Evolutionary conservation across 2,888 invertebrate genomes (phyloP), one percentile per base, ranked within the genome.

Genomic region (Kryphioiulus occultus): DNA sequence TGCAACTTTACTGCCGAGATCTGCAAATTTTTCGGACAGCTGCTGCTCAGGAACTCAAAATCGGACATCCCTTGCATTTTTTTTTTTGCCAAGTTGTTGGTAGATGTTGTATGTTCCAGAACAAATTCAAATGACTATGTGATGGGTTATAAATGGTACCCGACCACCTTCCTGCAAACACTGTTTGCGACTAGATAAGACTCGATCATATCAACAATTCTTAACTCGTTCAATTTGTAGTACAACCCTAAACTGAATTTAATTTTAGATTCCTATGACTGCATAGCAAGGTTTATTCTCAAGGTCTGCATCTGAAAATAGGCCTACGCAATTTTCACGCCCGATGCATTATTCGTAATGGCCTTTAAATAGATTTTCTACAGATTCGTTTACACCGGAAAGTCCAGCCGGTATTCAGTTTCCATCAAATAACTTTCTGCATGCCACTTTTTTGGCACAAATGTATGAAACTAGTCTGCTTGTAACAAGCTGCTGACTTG

Each of bases 291-390:
- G n/a, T 17, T 59, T 22, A 7, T 59, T 59, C 59, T 59, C 59
- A 59, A 59, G 59, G 59, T 22, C 59, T 59, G 59, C 59, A 59
- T 59, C 59, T 59, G 59, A 59, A 59, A 59, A 59, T 59, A 59
- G 59, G 59, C 59, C 59, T 59, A n/a, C 22, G 22, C 59, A 22
- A 22, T 17, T 59, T 59, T 59, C 59, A 5, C 7, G 59, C 59
- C n/a, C 59, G 22, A 47, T 17, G 47, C 47, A 47, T 17, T 47
- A 59, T 22, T 59, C n/a, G n/a, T 59, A 22, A 5, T 59, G n/a
- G 53, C 22, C 59, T 59, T 59, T 59, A 59, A 59, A 59, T 59
- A 59, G 59, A 59, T 59, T 59, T 59, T n/a, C 59, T 59, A 59
- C 59, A 10, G 22, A 59, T 59, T 59, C 3, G 59, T n/a, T n/a